These are phyloP conservation scores for Atopsyche davidsoni DNA, from an alignment of 1,140 invertebrate species.

Conservation along the genomic window DNA sequence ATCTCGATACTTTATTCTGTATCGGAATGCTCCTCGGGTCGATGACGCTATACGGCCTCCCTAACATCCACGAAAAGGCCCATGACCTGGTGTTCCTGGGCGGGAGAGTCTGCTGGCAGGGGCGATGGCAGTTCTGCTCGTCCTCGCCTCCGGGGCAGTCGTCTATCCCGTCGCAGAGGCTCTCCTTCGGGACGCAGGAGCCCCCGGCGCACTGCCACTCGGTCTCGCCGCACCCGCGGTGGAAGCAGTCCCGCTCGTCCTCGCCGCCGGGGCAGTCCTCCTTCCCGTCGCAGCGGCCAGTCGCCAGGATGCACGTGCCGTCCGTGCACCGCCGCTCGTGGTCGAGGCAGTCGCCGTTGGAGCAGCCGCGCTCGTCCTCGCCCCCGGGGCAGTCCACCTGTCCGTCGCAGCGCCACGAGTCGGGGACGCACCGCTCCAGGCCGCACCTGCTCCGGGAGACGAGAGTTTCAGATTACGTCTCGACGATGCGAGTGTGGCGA, in stretches of 20 bases:
- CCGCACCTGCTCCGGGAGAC: no score
- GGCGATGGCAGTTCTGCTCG: conserved; percentile 51
- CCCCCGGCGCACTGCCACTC: conserved; percentile 34
- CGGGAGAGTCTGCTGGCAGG: no score
- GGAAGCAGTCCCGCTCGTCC: conserved; percentile 18
- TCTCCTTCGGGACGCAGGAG: conserved; percentile 48
- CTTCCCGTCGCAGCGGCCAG: conserved; percentile 55
- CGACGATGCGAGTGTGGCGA: no score
- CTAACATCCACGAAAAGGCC: conserved; percentile 23
- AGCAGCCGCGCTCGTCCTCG: conserved; percentile 62
- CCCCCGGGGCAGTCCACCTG: conserved; percentile 59
- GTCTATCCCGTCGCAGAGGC: conserved; percentile 53
- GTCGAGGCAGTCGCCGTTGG: conserved; percentile 12
- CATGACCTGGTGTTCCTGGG: no score
- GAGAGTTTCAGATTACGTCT: no score
- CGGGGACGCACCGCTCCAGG: no score
- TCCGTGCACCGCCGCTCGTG: conserved; percentile 17
- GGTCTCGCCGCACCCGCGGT: not conserved
- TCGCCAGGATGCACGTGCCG: conserved; percentile 16
- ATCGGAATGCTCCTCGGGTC: conserved; percentile 20
- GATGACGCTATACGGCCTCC: conserved; percentile 24
- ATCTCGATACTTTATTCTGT: no score
- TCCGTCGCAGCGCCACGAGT: conserved; percentile 66
- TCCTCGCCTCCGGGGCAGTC: conserved; percentile 70
- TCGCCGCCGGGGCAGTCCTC: conserved; percentile 57